Evolutionary conservation across 2,888 invertebrate species (phyloP).

Genomic region (Electrophaes corylata): DNA sequence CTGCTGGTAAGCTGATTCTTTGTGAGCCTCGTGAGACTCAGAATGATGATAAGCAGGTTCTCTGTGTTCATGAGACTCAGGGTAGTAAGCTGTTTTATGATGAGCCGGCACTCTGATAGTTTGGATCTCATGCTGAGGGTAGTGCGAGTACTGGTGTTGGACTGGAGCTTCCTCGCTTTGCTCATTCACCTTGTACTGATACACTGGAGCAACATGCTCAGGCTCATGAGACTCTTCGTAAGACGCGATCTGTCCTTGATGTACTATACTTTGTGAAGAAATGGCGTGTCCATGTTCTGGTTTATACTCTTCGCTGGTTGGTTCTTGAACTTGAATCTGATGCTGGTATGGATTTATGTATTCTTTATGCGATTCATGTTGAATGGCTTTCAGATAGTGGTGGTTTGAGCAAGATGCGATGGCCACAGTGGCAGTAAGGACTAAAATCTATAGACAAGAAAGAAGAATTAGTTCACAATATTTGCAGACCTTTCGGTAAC

Average conservation of each 20-base stretch:
- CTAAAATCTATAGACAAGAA: conserved; percentile 57
- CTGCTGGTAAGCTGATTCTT: conserved; percentile 20
- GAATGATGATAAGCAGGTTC: conserved; percentile 12
- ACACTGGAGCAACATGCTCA: conserved; percentile 59
- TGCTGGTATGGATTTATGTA: conserved; percentile 58
- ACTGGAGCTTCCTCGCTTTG: conserved; percentile 42
- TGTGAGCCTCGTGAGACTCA: conserved; percentile 35
- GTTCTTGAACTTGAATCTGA: conserved; percentile 28
- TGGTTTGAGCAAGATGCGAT: conserved; percentile 58
- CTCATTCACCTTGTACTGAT: conserved; percentile 54
- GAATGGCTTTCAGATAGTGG: conserved; percentile 56
- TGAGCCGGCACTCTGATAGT: conserved; percentile 44
- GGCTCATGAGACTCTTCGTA: conserved; percentile 59
- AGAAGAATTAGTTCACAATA: conserved; percentile 12
- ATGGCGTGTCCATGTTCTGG: conserved; percentile 53
- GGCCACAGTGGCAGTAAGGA: conserved; percentile 54
- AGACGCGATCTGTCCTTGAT: conserved; percentile 49
- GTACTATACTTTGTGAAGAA: conserved; percentile 61
- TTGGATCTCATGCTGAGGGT: conserved; percentile 49
- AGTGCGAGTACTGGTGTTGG: conserved; percentile 32
- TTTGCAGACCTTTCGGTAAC: conserved; percentile 16
- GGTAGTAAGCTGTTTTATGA: conserved; percentile 32
- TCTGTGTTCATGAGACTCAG: background rate
- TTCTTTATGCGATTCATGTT: conserved; percentile 58
- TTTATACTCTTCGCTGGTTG: conserved; percentile 54